Evolutionary conservation across 1,140 invertebrate genomes (phyloP), one percentile per base, ranked within the genome.

Genomic region (Drosophila pachea): DNA sequence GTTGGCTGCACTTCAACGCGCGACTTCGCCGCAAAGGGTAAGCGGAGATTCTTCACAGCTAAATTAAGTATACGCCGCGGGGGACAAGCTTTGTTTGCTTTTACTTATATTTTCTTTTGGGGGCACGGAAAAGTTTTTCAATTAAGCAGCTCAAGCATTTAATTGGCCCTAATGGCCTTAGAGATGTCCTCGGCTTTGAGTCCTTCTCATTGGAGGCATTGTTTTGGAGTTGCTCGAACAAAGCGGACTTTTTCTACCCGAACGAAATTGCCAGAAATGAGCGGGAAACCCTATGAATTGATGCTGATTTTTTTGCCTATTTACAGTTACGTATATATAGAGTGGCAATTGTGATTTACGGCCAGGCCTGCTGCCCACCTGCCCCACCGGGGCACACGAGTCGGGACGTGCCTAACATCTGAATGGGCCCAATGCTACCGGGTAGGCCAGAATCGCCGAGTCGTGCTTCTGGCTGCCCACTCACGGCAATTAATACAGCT

Each of bases 1-100:
- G 65, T 22, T 87, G 73, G 73, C 47, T 87, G 52, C 86, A 87
- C 38, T 59, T 78, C 40, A 83, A 68, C 67, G 72, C 86, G 42
- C 69, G 58, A 16, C 74, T 74, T 22, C 69, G 75, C 6, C 59
- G 71, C 43, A 84, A 75, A 48, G 50, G 66, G 86, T 87, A 56
- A 74, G 79, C 33, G 3, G 22, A 22, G 22, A 22, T 3, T 22
- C 22, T 3, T 3, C 22, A 4, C 9, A 8, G 6, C 4, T 32
- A 53, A 16, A 64, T 78, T 33, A 73, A 63, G 56, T 64, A 76
- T 76, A 73, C 77, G 73, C 61, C 22, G 6, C 33, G 36, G 62
- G 68, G 29, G 38, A 9, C 40, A 9, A 14, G 42, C 11, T 54
- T 43, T 43, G 22, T 22, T 22, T 22, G 22, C 22, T 22, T 22